Percentiles rank a stretch among this genome's conserved stretches.
Evolutionary conservation across 1,140 invertebrate genomes (phyloP).

Genomic region (Scaptodrosophila lebanonensis): DNA sequence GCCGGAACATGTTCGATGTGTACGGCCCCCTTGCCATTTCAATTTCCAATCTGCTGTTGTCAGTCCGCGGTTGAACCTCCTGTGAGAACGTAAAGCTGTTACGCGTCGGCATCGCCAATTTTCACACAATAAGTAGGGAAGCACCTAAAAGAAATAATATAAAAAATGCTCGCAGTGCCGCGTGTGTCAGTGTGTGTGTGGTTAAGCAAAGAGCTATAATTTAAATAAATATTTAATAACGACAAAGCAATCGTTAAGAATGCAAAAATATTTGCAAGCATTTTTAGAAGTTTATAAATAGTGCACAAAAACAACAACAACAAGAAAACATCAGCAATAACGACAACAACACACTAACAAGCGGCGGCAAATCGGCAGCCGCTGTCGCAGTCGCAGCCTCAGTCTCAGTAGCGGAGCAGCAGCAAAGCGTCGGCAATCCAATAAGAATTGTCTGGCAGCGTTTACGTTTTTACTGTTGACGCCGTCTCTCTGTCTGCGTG

Average conservation of each 20-base stretch:
- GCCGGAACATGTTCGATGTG: too few relatives aligned
- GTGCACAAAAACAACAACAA: too few relatives aligned
- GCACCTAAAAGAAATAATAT: constrained; percentile 6
- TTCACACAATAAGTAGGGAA: too few relatives aligned
- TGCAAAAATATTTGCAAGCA: constrained; percentile 41
- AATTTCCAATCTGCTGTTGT: too few relatives aligned
- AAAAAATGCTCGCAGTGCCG: constrained; percentile 14
- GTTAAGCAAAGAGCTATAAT: constrained; percentile 24
- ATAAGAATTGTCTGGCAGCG: constrained; percentile 62
- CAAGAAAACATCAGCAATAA: too few relatives aligned
- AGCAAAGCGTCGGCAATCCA: too few relatives aligned
- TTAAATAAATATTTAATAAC: constrained; percentile 55
- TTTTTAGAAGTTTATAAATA: constrained; percentile 57
- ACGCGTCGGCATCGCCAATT: too few relatives aligned
- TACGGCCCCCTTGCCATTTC: too few relatives aligned
- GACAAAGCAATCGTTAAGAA: constrained; percentile 43
- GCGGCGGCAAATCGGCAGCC: constrained; percentile 13
- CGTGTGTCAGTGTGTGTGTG: constrained; percentile 19
- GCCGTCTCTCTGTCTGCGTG: constrained; percentile 1
- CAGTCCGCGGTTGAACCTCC: too few relatives aligned
- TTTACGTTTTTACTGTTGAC: constrained; percentile 10
- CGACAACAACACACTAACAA: constrained; percentile 14
- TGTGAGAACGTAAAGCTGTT: too few relatives aligned
- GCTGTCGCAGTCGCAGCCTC: not conserved
- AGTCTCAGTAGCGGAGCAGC: too few relatives aligned